A percentile compares a stretch with the other conserved stretches of the same genome.
These are phyloP conservation scores for Scotopteryx bipunctaria DNA, from an alignment of 2,888 invertebrate genomes.

Conservation along the genomic window DNA sequence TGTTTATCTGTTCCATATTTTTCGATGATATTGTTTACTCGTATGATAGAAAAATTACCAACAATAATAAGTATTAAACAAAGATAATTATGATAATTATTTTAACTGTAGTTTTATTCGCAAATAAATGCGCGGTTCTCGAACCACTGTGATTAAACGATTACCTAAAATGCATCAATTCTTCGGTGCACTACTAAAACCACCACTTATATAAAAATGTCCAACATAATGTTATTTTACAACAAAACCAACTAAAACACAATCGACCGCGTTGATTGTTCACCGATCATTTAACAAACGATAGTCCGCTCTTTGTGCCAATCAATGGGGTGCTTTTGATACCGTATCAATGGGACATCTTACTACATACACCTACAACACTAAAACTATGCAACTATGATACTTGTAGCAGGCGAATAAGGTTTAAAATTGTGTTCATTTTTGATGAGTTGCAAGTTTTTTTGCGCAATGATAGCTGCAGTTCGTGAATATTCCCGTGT, in stretches of 20 bases:
- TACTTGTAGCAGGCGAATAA: constrained; percentile 36
- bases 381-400: background rate
- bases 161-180: no score
- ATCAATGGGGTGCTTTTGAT: constrained; percentile 79
- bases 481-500: constrained; percentile 78
- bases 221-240: constrained; percentile 35
- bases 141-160: no score
- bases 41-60: no score
- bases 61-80: no score
- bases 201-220: constrained; percentile 12
- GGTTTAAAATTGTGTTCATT: constrained; percentile 35
- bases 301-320: constrained; percentile 68
- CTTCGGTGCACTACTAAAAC: no score
- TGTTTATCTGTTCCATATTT: no score
- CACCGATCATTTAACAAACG: constrained; percentile 73
- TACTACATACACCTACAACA: constrained; percentile 45
- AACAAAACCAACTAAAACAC: constrained; percentile 51
- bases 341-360: constrained; percentile 70
- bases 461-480: constrained; percentile 80
- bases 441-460: constrained; percentile 49
- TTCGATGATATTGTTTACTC: no score
- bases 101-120: no score
- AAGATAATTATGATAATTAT: no score
- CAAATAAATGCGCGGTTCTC: no score
- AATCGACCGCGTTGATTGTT: constrained; percentile 67